Percentiles rank a stretch among this genome's conserved stretches.
phyloP scores from a whole-genome alignment of 2,113 vertebrate species.

The Mustelus asterias region DNA sequence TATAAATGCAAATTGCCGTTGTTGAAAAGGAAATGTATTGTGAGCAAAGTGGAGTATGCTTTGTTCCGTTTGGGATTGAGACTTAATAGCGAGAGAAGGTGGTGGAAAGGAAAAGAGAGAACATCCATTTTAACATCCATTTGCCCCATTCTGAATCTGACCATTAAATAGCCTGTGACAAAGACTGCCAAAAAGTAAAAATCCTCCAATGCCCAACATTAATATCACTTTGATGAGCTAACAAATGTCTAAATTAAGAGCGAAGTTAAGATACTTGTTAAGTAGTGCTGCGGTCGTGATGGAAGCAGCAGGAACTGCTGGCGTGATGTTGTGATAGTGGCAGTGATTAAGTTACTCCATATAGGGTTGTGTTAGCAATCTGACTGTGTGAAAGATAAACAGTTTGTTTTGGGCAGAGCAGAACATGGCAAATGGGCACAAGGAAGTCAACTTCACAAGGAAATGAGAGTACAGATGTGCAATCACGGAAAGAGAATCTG shows the following conservation, averaged over 20 bases:
- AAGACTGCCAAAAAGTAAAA: neutral
- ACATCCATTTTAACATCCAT: neutral
- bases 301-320: constrained; percentile 18
- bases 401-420: constrained; percentile 14
- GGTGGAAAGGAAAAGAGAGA: neutral
- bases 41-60: neutral
- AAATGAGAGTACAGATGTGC: constrained; percentile 24
- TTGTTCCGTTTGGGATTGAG: neutral
- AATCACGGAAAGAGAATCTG: neutral
- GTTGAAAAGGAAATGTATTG: neutral
- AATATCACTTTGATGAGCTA: neutral
- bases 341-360: constrained; percentile 30
- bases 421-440: neutral
- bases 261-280: constrained; percentile 30
- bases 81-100: neutral
- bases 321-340: constrained; percentile 12
- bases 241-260: constrained; percentile 19
- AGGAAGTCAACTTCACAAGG: constrained; percentile 19
- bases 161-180: neutral
- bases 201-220: neutral
- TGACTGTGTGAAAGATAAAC: constrained; percentile 32
- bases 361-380: constrained; percentile 17
- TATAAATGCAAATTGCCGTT: neutral
- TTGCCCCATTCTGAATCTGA: neutral
- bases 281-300: neutral